These are phyloP conservation scores for Cuniculus paca DNA, from an alignment of 2,797 vertebrate genomes.

Conservation along the genomic window DNA sequence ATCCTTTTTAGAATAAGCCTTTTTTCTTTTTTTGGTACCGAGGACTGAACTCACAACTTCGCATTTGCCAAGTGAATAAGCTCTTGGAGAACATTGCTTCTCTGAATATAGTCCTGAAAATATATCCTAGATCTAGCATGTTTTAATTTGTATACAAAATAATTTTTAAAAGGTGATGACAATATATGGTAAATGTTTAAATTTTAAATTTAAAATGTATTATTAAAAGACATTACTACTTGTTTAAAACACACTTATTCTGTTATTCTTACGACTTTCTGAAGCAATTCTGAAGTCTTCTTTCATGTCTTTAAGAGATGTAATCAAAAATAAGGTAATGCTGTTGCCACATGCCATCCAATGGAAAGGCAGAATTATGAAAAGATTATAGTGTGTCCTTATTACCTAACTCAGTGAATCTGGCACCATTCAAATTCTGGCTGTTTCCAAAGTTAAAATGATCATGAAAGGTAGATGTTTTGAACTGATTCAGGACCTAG, in stretches of 20 bases:
- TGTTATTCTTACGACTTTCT: not conserved
- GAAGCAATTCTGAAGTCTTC: not conserved
- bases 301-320: not conserved
- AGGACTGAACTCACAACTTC: too few relatives aligned
- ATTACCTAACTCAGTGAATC: not conserved
- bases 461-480: not conserved
- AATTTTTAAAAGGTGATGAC: not conserved
- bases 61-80: not conserved
- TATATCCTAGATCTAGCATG: slow-evolving; percentile 10
- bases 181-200: not conserved
- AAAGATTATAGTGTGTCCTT: not conserved
- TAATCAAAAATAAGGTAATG: not conserved
- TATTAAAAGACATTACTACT: not conserved
- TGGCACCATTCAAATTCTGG: not conserved
- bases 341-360: not conserved
- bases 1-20: not conserved
- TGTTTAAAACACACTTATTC: not conserved
- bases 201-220: not conserved
- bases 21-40: too few relatives aligned
- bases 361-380: not conserved
- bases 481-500: not conserved
- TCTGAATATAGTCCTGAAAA: slow-evolving; percentile 43
- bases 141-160: slow-evolving; percentile 65
- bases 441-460: not conserved
- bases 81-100: not conserved